phyloP scores from a whole-genome alignment of 2,113 vertebrate species.

The Apodemus sylvaticus region DNA sequence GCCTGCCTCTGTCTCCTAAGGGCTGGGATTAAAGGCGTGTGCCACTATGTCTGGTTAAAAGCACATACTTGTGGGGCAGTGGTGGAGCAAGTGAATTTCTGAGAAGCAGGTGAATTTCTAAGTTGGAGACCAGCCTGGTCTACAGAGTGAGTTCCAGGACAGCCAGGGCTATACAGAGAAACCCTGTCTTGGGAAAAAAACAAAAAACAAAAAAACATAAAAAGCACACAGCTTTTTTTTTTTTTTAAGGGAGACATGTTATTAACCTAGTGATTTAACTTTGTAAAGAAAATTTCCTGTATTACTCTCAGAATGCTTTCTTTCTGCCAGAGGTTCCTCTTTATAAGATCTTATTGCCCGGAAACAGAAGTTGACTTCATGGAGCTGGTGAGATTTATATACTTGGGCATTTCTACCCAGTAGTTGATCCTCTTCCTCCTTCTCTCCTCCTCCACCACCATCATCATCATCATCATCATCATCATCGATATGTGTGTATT shows the following conservation, averaged over 20 bases:
- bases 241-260: not conserved
- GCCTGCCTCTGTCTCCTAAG: not conserved
- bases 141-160: no score
- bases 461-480: not conserved
- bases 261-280: not conserved
- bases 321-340: not conserved
- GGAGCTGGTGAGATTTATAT: not conserved
- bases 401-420: constrained; percentile 1
- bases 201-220: no score
- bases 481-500: not conserved
- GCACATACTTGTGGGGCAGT: not conserved
- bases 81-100: no score
- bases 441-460: not conserved
- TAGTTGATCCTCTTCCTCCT: not conserved
- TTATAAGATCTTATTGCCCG: not conserved
- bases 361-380: not conserved
- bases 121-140: no score
- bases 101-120: no score
- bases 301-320: not conserved
- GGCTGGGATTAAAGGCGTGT: not conserved
- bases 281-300: not conserved
- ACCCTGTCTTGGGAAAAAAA: no score
- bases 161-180: no score
- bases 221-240: no score
- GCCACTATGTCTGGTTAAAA: not conserved